A percentile compares a stretch with the other conserved stretches of the same genome.
These are phyloP conservation scores for Athalia circularis DNA, from an alignment of 2,888 invertebrate species.

Conservation along the genomic window DNA sequence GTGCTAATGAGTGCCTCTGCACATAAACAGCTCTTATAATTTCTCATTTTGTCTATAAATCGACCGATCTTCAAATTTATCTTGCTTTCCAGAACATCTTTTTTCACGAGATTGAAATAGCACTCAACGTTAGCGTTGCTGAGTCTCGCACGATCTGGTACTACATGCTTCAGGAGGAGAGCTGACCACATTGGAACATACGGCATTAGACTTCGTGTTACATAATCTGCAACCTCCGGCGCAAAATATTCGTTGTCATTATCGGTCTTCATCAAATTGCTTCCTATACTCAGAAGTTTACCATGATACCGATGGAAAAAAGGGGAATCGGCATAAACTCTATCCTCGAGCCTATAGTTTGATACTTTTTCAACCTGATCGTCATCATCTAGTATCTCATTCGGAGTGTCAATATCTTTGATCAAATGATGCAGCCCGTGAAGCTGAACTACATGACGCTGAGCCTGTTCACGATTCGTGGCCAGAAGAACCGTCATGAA, in stretches of 20 bases:
- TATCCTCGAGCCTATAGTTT: not conserved
- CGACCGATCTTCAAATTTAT: constrained; percentile 8
- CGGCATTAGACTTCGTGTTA: no score
- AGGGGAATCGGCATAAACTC: constrained; percentile 13
- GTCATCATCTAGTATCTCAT: not conserved
- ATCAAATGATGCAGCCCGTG: constrained; percentile 3
- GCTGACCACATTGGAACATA: no score
- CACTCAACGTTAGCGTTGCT: no score
- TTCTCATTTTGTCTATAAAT: constrained; percentile 17
- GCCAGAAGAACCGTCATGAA: constrained; percentile 16
- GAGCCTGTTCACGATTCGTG: not conserved
- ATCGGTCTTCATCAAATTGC: not conserved
- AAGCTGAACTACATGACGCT: not conserved
- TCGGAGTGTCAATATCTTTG: no score
- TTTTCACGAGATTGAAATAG: not conserved
- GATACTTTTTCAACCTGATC: not conserved
- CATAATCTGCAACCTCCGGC: no score
- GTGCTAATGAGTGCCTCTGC: not conserved
- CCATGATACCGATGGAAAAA: constrained; percentile 2
- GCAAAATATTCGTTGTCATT: not conserved
- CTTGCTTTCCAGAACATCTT: not conserved
- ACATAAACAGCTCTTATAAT: constrained; percentile 4
- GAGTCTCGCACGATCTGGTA: no score
- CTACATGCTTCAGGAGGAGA: no score
- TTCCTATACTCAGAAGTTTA: not conserved